These are phyloP conservation scores for Osmerus mordax DNA, from an alignment of 2,113 vertebrate species.

Conservation along the genomic window DNA sequence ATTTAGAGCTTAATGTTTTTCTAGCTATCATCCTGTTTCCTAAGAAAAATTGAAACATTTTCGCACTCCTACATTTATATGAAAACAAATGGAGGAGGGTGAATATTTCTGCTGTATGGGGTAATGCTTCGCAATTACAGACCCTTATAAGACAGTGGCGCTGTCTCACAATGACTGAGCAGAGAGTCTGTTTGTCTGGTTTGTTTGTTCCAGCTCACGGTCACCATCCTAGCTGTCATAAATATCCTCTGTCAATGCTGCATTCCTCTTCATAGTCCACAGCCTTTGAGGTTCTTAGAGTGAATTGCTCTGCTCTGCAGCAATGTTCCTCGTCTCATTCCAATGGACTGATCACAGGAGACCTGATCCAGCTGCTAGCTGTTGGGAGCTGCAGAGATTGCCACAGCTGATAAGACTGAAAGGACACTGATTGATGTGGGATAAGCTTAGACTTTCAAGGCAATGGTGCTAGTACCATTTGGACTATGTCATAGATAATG, in stretches of 20 bases:
- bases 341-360: slow-evolving; percentile 65
- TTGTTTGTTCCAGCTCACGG: slow-evolving; percentile 60
- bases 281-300: slow-evolving; percentile 53
- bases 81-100: slow-evolving; percentile 36
- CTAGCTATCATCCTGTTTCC: slow-evolving; percentile 42
- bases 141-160: slow-evolving; percentile 52
- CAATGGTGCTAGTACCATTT: slow-evolving; percentile 41
- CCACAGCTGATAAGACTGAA: slow-evolving; percentile 57
- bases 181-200: slow-evolving; percentile 47
- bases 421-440: slow-evolving; percentile 62
- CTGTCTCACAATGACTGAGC: slow-evolving; percentile 47
- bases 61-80: slow-evolving; percentile 40
- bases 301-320: slow-evolving; percentile 57
- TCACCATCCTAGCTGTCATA: slow-evolving; percentile 53
- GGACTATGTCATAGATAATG: slow-evolving; percentile 55
- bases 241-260: slow-evolving; percentile 58
- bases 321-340: slow-evolving; percentile 51
- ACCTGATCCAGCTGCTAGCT: slow-evolving; percentile 57
- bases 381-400: slow-evolving; percentile 47
- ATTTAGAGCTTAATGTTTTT: slow-evolving; percentile 16
- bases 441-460: slow-evolving; percentile 54
- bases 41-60: slow-evolving; percentile 35
- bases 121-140: slow-evolving; percentile 57
- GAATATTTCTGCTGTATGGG: slow-evolving; percentile 34
- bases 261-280: slow-evolving; percentile 58